Base-by-base conservation (phyloP, 2,797 vertebrate species). In the Pseudochaenichthys georgianus region DNA sequence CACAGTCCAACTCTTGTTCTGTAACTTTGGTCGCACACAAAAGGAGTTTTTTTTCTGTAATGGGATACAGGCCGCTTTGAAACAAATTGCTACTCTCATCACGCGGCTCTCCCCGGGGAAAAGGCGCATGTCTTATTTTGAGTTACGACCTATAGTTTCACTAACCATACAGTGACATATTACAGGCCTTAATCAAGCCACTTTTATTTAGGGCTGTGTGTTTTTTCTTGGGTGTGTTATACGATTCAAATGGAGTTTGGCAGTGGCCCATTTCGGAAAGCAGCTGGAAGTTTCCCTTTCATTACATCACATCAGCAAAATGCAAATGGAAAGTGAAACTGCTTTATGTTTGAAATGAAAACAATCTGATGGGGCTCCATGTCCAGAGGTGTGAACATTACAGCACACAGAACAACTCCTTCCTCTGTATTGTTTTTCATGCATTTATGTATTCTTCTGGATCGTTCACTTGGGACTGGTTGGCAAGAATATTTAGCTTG, bases 81-180 rank as follows among this genome's bases (percentile, higher is more conserved):
- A 89, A 81, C 65, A 80, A 87, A 87, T 52, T 72, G 55, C 74
- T 79, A 16, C 73, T 72, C 70, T 83, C 70, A 46, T 83, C 62
- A 28, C 45, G 60, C 13, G 0, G 57, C 67, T 74, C 38, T 64
- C 80, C 64, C 53, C 4, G 7, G 61, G 64, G 74, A 34, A 77
- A 58, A 78, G 10, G 12, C 59, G 48, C 16, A 62, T 2, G 2
- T 71, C 70, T 80, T 63, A 69, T 78, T 83, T 64, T 71, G 72
- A 83, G 41, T 83, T 80, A 87, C 57, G 76, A 71, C 52, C 70
- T 53, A 47, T 53, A 65, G 57, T 70, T 83, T 64, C 46, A 77
- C 23, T 54, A 77, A 87, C 43, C 46, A 66, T 79, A 79, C 82
- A 72, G 51, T 72, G 77, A 85, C 57, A 78, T 57, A 77, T 77